Percentiles rank a stretch among this genome's conserved stretches.
phyloP scores from a whole-genome alignment of 1,140 invertebrate genomes.

The Saxidomus purpurata region DNA sequence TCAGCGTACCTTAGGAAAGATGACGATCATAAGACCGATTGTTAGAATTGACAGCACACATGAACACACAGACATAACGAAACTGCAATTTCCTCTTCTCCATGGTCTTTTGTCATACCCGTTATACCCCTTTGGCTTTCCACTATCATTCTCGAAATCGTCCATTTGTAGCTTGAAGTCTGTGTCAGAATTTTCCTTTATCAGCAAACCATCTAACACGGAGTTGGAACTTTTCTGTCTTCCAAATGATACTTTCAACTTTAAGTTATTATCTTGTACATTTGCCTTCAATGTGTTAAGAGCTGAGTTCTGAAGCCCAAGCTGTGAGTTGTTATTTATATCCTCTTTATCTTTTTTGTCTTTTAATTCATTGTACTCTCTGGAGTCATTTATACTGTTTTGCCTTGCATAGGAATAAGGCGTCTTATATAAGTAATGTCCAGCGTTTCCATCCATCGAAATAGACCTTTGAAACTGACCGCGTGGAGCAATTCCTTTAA shows the following conservation, averaged over 20 bases:
- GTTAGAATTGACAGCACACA: background rate
- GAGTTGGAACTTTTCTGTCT: background rate
- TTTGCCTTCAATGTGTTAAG: too few species aligned
- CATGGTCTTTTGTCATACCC: background rate
- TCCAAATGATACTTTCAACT: background rate
- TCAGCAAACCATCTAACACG: background rate
- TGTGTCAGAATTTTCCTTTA: background rate
- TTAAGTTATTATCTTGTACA: background rate
- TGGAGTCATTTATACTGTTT: slow-evolving; percentile 1
- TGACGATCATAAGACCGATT: background rate
- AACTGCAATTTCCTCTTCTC: background rate
- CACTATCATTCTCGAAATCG: background rate
- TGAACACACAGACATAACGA: background rate
- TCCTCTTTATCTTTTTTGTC: background rate
- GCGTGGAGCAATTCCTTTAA: background rate
- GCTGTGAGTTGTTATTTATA: background rate
- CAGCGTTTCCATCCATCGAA: background rate
- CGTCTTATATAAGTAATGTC: background rate
- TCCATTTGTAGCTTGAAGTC: too few species aligned
- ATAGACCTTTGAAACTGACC: background rate
- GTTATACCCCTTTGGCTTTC: background rate
- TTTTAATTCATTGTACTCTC: background rate
- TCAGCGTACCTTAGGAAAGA: background rate
- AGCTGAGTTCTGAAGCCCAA: background rate
- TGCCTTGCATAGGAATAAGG: background rate